These are phyloP conservation scores for Eurystomus glaucurus DNA, from an alignment of 2,797 vertebrate species.

Conservation along the genomic window DNA sequence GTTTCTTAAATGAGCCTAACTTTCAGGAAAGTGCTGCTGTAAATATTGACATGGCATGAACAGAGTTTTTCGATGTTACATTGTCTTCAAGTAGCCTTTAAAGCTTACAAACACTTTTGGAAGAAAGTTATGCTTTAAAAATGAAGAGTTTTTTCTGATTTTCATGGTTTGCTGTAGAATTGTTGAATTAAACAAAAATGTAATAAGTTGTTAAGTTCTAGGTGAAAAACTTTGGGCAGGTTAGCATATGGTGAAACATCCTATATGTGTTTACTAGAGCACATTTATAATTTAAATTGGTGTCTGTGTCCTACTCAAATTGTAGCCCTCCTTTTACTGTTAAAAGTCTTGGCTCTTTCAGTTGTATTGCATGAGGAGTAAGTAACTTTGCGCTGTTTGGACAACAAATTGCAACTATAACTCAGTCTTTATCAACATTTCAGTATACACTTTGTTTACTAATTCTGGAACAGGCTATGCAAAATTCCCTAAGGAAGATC, in stretches of 20 bases:
- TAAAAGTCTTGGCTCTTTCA: neutral
- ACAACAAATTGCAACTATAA: conserved; percentile 8
- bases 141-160: neutral
- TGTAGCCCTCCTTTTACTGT: neutral
- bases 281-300: neutral
- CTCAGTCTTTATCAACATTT: neutral
- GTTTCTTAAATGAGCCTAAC: neutral
- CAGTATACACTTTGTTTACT: conserved; percentile 9
- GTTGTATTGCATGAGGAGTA: neutral
- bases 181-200: neutral
- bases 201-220: neutral
- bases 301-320: neutral
- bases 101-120: neutral
- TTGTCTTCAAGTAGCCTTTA: neutral
- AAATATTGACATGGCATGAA: neutral
- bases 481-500: conserved; percentile 12
- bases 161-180: neutral
- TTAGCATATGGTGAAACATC: neutral
- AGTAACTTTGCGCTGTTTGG: neutral
- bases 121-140: neutral
- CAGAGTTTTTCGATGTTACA: neutral
- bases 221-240: neutral
- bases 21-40: neutral
- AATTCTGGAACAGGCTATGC: neutral
- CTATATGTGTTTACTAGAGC: neutral